phyloP scores from a whole-genome alignment of 1,140 invertebrate species.

The Popillia japonica region DNA sequence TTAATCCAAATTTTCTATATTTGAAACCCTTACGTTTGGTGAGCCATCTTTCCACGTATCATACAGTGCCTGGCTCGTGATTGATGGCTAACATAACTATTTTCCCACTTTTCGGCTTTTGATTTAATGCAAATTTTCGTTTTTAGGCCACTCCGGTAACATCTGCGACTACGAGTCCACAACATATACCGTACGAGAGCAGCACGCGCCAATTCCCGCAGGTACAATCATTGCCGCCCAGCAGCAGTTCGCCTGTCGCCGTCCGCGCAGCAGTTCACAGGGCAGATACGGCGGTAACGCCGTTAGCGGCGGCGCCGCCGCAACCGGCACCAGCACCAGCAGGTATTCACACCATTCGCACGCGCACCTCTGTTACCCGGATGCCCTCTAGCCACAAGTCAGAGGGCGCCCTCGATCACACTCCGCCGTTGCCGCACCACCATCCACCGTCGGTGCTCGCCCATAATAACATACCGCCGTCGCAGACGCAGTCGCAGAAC shows the following conservation, averaged over 20 bases:
- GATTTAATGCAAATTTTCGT: background rate
- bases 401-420: slow-evolving; percentile 53
- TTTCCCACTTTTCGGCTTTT: too few relatives aligned
- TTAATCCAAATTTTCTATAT: too few relatives aligned
- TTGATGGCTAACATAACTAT: too few relatives aligned
- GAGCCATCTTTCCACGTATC: too few relatives aligned
- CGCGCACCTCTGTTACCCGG: slow-evolving; percentile 56
- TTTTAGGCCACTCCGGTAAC: slow-evolving; percentile 54
- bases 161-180: slow-evolving; percentile 59
- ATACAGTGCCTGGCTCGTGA: too few relatives aligned
- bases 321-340: slow-evolving; percentile 34
- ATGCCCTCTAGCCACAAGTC: slow-evolving; percentile 59
- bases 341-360: slow-evolving; percentile 46
- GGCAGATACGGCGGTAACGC: slow-evolving; percentile 60
- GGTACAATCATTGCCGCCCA: slow-evolving; percentile 39
- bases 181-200: slow-evolving; percentile 48
- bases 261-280: slow-evolving; percentile 61
- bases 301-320: slow-evolving; percentile 50
- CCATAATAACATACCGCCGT: slow-evolving; percentile 53
- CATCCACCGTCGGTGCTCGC: slow-evolving; percentile 45
- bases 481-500: slow-evolving; percentile 58
- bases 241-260: slow-evolving; percentile 55
- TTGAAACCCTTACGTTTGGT: too few relatives aligned
- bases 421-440: slow-evolving; percentile 10
- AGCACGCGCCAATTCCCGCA: slow-evolving; percentile 38